Evolutionary conservation across 92 coral and sea anemone species (phyloP), one percentile per base, ranked within the genome.

Genomic region (Isaurus tuberculatus): DNA sequence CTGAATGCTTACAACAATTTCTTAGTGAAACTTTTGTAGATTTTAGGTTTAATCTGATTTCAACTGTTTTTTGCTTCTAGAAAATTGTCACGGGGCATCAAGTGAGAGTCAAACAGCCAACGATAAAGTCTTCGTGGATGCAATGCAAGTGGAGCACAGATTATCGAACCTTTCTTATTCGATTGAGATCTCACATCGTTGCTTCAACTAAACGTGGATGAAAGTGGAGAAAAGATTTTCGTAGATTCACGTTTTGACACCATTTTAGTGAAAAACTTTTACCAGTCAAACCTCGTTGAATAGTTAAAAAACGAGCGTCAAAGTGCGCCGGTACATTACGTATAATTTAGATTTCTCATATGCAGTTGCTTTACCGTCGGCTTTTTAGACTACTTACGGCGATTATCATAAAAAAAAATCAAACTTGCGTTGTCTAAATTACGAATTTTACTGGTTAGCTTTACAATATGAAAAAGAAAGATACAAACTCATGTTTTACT

Each of bases 41-140:
- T 31, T 15, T 14, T 15, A 6, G 10, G 33, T 0, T 26, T 65
- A 28, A 33, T 26, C 33, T 33, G 14, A 29, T n/a, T 49, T 14
- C 15, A 14, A 4, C 22, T 20, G 23, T 19, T 5, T 69, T 36
- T 8, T 20, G 8, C 0, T 32, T 36, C 5, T 36, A 69, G 73
- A 27, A 37, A 25, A 70, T 19, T 70, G 75, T 40, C n/a, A 20
- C 75, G 28, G 75, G 75, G 13, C 75, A 71, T 42, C 75, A 16
- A 3, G 58, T 71, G 20, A 1, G 8, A 4, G 36, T 42, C 10
- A 10, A 23, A 42, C 28, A 16, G 23, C 75, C 75, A 22, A 32
- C 33, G 1, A n/a, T 71, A 40, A 70, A 70, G 9, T 33, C 28
- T 16, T 37, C 75, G 0, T 37, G 57, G 75, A 29, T 70, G 22